These are phyloP conservation scores for Eospalax fontanierii DNA, from an alignment of 2,797 vertebrate species.

Conservation along the genomic window DNA sequence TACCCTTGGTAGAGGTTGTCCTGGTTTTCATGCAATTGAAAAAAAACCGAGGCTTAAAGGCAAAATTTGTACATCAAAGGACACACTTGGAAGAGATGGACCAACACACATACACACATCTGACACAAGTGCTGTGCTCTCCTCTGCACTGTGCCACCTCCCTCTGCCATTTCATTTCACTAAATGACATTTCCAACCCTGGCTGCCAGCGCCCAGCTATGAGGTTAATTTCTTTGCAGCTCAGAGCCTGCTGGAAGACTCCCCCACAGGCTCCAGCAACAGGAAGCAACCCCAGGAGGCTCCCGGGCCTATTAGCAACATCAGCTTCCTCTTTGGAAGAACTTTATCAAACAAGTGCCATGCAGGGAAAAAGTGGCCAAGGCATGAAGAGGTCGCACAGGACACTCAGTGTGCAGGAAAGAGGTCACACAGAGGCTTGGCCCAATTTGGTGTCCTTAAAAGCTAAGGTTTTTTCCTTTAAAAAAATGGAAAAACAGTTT, in stretches of 20 bases:
- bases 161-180: not conserved
- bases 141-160: rapidly evolving
- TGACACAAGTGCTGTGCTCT: not conserved
- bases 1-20: not conserved
- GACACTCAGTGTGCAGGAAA: not conserved
- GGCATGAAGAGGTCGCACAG: not conserved
- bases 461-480: constrained; percentile 11
- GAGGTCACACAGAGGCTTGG: rapidly evolving
- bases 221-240: constrained; percentile 17
- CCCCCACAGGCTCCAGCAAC: rapidly evolving
- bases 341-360: not conserved
- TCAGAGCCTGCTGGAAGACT: not conserved
- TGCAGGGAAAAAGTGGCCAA: rapidly evolving
- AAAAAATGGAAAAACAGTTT: not conserved
- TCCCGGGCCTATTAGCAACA: not conserved
- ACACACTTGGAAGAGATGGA: not conserved
- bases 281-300: not conserved
- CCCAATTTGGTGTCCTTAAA: constrained; percentile 30
- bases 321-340: not conserved
- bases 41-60: not conserved
- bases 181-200: not conserved
- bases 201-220: not conserved
- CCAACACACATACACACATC: rapidly evolving
- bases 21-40: not conserved
- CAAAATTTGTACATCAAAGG: not conserved